A percentile compares a stretch with the other conserved stretches of the same genome.
phyloP scores from a whole-genome alignment of 2,797 vertebrate genomes.

The Spheniscus humboldti region DNA sequence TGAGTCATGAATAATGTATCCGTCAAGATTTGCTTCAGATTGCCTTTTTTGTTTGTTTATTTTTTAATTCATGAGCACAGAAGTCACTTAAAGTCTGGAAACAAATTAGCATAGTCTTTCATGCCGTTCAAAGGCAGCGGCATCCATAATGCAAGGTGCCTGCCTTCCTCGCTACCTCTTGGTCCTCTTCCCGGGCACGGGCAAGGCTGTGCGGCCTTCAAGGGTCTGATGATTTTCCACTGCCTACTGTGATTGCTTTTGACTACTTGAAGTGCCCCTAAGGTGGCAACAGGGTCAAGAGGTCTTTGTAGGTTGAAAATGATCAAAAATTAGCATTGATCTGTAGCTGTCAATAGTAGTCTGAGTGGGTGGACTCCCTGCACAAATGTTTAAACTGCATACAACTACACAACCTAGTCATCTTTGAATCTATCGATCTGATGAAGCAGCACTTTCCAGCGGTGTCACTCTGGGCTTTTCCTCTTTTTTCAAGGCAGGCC shows the following conservation, averaged over 20 bases:
- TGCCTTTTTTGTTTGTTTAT: constrained; percentile 44
- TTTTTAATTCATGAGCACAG: constrained; percentile 45
- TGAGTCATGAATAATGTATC: constrained; percentile 36
- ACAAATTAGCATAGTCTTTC: constrained; percentile 47
- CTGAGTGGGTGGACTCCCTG: constrained; percentile 53
- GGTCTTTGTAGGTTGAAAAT: constrained; percentile 80
- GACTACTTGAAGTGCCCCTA: constrained; percentile 79
- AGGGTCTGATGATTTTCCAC: constrained; percentile 78
- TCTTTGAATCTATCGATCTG: constrained; percentile 72
- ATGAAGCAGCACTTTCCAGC: constrained; percentile 69
- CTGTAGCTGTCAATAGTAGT: constrained; percentile 76
- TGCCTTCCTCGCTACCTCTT: neutral
- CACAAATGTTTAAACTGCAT: constrained; percentile 77
- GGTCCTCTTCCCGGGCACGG: constrained; percentile 66
- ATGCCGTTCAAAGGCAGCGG: neutral
- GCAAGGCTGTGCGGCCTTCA: constrained; percentile 70
- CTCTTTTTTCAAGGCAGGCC: constrained; percentile 26
- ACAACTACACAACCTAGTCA: constrained; percentile 72
- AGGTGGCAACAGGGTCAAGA: constrained; percentile 77
- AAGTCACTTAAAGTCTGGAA: constrained; percentile 46
- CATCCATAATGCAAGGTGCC: neutral
- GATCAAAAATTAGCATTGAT: constrained; percentile 81
- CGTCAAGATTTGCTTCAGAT: neutral
- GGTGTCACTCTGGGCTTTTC: constrained; percentile 42
- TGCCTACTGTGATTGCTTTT: constrained; percentile 83